Evolutionary conservation across 2,113 vertebrate genomes (phyloP).

Genomic region (Tragelaphus imberbis): DNA sequence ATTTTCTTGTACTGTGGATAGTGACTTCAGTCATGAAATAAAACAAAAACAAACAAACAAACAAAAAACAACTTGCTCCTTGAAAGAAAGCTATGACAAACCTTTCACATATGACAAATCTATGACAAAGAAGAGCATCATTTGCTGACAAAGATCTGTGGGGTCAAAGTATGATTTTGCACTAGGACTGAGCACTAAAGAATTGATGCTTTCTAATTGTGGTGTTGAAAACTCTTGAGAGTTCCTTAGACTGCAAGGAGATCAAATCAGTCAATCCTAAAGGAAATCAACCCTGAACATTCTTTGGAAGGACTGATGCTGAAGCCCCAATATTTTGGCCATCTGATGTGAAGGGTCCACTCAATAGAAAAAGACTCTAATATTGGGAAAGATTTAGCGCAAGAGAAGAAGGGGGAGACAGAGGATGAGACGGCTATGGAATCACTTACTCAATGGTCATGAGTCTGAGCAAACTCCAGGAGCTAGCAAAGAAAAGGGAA

Average conservation of each 20-base stretch:
- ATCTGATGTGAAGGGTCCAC: not conserved
- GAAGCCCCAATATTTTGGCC: not conserved
- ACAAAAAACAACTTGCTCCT: not conserved
- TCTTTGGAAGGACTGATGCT: not conserved
- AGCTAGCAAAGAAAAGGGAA: not conserved
- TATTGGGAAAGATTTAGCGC: not conserved
- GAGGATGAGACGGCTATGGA: not conserved
- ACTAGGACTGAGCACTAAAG: not conserved
- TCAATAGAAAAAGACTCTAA: not conserved
- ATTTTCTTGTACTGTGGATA: not conserved
- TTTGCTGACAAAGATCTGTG: not conserved
- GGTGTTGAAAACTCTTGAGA: not conserved
- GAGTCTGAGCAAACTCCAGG: not conserved
- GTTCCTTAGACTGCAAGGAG: not conserved
- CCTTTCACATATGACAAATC: no score
- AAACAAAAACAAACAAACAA: no score
- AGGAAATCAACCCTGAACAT: not conserved
- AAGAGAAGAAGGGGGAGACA: not conserved
- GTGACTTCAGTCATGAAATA: not conserved
- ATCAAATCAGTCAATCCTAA: not conserved
- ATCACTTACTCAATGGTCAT: not conserved
- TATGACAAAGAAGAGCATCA: not conserved
- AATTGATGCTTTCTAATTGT: not conserved
- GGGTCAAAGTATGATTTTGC: not conserved
- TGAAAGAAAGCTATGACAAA: not conserved